Base-by-base conservation (phyloP, 1,140 invertebrate genomes). In the Amyelois transitella region DNA sequence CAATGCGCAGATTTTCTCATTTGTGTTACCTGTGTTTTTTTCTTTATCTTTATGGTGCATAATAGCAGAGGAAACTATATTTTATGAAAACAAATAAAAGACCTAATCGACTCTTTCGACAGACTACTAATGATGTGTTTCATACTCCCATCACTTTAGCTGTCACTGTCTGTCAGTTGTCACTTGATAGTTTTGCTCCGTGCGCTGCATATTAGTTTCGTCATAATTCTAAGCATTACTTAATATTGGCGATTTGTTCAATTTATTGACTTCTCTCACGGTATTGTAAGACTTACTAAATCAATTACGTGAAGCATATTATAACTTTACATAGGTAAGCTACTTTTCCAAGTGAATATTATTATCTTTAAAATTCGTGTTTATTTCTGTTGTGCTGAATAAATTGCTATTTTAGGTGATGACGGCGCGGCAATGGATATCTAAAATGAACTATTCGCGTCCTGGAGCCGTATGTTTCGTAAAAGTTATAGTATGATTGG, bases 371-470 rank as follows among this genome's bases (percentile, higher is more conserved):
- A 48, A 48, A 48, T 54, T 22, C 55, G 56, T 68, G 59, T 55
- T 55, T 72, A 66, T 72, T 72, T 66, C 54, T 59, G 56, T 58
- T 43, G 43, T 74, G 62, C 64, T 69, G 58, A 71, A 74, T 77
- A 73, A 38, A 70, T 65, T 61, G 63, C 78, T 85, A 85, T 83
- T 85, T 85, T 83, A 69, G 69, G 72, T 76, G 66, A 66, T 83
- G 80, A 82, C 78, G 54, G 58, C 45, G 50, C 50, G 55, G 59
- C 44, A 45, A 58, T 18, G 20, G 45, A 18, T 48, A 48, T 48
- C 20, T 48, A 48, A 48, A 21, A 48, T 48, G 45, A 21, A 48
- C 12, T 48, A 48, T 48, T 48, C 18, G 45, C 21, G 19, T 48
- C 18, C 20, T 19, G 19, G 18, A n/a, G 45, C n/a, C 19, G 45